phyloP scores from a whole-genome alignment of 2,113 vertebrate genomes.

The Chaenogobius annularis region DNA sequence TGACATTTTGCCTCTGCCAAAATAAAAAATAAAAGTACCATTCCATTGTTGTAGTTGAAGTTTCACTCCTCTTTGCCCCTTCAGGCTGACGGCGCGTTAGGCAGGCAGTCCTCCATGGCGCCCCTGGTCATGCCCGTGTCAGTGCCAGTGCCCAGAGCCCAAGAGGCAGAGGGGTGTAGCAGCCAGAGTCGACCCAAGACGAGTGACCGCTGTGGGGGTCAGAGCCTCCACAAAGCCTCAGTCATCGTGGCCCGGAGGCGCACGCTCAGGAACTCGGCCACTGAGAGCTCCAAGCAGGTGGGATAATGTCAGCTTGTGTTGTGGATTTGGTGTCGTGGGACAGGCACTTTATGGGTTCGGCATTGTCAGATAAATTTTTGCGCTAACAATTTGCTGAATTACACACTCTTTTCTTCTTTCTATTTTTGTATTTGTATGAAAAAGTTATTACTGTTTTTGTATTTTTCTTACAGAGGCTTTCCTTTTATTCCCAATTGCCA shows the following conservation, averaged over 20 bases:
- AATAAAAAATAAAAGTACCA: not conserved
- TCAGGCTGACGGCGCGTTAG: conserved; percentile 49
- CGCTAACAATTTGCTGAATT: not conserved
- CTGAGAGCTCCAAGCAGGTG: conserved; percentile 83
- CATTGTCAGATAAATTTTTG: not conserved
- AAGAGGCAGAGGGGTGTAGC: conserved; percentile 71
- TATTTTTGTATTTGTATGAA: too few relatives aligned
- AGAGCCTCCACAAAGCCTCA: conserved; percentile 83
- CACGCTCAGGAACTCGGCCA: conserved; percentile 79
- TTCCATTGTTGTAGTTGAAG: conserved; percentile 5
- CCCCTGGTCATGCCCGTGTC: conserved; percentile 97
- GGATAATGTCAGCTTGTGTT: not conserved
- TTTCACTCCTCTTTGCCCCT: not conserved
- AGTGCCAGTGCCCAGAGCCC: conserved; percentile 86
- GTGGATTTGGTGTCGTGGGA: too few relatives aligned
- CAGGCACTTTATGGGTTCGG: not conserved
- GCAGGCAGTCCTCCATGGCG: conserved; percentile 80
- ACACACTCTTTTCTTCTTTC: too few relatives aligned
- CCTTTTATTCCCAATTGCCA: too few relatives aligned
- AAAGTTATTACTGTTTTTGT: too few relatives aligned
- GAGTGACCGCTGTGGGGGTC: conserved; percentile 61
- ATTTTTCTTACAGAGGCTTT: too few relatives aligned
- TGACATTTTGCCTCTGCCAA: too few relatives aligned
- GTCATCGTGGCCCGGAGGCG: conserved; percentile 93
- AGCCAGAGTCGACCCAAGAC: conserved; percentile 53